Evolutionary conservation across 2,888 invertebrate genomes (phyloP), one percentile per base, ranked within the genome.

Genomic region (Oscheius myriophilus): DNA sequence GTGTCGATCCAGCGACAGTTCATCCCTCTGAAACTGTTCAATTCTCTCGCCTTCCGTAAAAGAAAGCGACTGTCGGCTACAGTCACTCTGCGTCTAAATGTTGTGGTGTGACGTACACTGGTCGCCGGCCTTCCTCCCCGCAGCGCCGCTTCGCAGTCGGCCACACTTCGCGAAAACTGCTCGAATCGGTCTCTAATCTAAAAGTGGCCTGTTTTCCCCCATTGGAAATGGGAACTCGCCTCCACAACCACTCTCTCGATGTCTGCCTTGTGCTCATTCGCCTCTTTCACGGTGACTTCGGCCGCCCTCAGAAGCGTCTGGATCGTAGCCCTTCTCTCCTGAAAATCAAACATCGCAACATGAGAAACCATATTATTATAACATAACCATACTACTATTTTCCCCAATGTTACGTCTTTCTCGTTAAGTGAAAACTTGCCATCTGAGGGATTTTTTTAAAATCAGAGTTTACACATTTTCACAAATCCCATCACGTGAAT

Each of bases 1-100:
- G 61, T 79, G 79, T 23, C 83, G 75, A 66, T 83, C 80, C 64
- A 79, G 73, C 41, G 79, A 81, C 21, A 80, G 71, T 51, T 79
- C 78, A 65, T 80, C 77, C 41, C 73, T 73, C 75, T 79, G 67
- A 58, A 61, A 57, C n/a, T n/a, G 18, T 21, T 45, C 16, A 43
- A 25, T 18, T 16, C 14, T 21, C n/a, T 39, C 0, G 51, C 12
- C n/a, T 12, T 12, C 1, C 21, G 54, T 12, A 51, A 33, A 14
- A 1, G 14, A 4, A 39, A 58, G n/a, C 7, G 25, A 11, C 42
- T 26, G n/a, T 61, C 25, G 14, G 52, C 25, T 52, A 33, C 33
- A 33, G 33, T 33, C 33, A 33, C n/a, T n/a, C n/a, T n/a, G n/a
- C n/a, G 33, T 33, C 33, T 33, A 33, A 33, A 33, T 49, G 21